phyloP scores from a whole-genome alignment of 2,797 vertebrate genomes.

The Falco novaeseelandiae region DNA sequence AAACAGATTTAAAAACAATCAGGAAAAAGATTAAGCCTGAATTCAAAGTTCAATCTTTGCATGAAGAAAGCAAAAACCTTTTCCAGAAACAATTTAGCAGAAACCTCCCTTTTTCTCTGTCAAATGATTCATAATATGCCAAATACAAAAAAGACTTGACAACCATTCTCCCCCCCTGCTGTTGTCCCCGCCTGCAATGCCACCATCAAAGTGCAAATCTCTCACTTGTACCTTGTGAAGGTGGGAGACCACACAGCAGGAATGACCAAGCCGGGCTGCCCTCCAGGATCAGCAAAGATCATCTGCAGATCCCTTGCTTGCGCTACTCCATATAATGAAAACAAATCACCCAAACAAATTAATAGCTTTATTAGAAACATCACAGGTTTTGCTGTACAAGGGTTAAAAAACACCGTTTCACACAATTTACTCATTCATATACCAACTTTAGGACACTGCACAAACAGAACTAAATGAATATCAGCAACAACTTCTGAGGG shows the following conservation, averaged over 20 bases:
- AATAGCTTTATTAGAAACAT: neutral
- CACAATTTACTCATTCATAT: neutral
- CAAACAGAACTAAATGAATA: neutral
- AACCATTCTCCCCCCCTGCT: neutral
- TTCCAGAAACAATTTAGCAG: neutral
- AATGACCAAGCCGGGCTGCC: neutral
- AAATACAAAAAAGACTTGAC: neutral
- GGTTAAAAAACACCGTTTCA: neutral
- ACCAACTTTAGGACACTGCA: neutral
- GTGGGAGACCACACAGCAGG: too few species aligned
- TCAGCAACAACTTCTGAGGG: neutral
- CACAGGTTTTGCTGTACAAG: neutral
- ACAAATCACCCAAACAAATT: neutral
- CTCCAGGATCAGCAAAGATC: neutral
- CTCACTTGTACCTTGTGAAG: too few species aligned
- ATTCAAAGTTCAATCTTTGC: neutral
- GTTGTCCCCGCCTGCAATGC: neutral
- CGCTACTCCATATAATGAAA: neutral
- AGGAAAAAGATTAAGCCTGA: neutral
- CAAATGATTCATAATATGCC: neutral
- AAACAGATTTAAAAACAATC: neutral
- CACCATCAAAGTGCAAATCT: neutral
- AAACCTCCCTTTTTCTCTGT: neutral
- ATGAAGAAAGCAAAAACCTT: neutral
- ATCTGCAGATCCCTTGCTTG: neutral